These are phyloP conservation scores for Baronia brevicornis DNA, from an alignment of 2,888 invertebrate genomes.

Conservation along the genomic window DNA sequence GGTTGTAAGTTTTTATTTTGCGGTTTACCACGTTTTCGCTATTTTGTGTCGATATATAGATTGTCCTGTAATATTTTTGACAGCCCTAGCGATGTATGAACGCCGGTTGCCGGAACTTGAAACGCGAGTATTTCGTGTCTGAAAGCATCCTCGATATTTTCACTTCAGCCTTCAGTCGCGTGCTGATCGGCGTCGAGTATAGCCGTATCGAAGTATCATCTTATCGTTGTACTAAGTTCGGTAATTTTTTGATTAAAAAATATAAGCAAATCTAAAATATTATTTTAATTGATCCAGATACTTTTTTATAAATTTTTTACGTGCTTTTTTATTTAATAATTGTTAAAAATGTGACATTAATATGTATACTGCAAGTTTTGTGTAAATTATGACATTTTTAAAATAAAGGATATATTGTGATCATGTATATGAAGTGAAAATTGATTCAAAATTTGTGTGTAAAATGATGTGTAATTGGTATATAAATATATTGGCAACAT, in stretches of 20 bases:
- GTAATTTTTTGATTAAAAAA: constrained; percentile 5
- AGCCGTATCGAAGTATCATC: constrained; percentile 5
- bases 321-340: constrained; percentile 1
- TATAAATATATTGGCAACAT: constrained; percentile 26
- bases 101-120: no score
- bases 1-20: no score
- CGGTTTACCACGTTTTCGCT: no score
- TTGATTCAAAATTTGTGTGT: constrained; percentile 18
- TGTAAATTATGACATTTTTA: not conserved
- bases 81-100: no score
- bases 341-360: constrained; percentile 8
- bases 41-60: no score
- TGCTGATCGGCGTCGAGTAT: not conserved
- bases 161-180: constrained; percentile 10
- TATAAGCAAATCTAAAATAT: constrained; percentile 3
- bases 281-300: constrained; percentile 5
- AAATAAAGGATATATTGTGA: not conserved
- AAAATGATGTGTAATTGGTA: constrained; percentile 30
- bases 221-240: constrained; percentile 7
- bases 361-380: not conserved
- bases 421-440: constrained; percentile 1
- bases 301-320: no score
- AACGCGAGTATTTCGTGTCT: no score
- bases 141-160: constrained; percentile 2
- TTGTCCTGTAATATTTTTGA: no score